These are phyloP conservation scores for Sphenodon punctatus DNA, from an alignment of 2,797 vertebrate species.

Conservation along the genomic window DNA sequence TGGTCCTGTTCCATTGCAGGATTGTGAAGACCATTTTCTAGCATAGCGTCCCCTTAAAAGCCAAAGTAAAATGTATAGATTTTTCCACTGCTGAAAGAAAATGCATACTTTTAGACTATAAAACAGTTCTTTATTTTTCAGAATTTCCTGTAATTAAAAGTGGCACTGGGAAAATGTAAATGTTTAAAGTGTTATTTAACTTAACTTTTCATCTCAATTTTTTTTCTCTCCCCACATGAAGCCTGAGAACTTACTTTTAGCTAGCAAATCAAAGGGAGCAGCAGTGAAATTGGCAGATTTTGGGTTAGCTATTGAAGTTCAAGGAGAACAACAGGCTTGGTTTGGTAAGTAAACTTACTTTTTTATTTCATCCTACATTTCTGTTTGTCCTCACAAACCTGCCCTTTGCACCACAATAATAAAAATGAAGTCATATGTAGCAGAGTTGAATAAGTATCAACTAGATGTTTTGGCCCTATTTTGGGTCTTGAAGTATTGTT, in stretches of 20 bases:
- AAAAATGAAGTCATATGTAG: background rate
- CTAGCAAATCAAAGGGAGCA: slow-evolving; percentile 96
- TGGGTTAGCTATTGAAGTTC: slow-evolving; percentile 95
- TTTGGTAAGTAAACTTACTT: slow-evolving; percentile 85
- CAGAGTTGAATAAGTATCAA: accelerated
- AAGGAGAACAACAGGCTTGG: slow-evolving; percentile 97
- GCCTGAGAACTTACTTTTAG: slow-evolving; percentile 97
- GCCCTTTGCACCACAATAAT: background rate
- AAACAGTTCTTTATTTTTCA: background rate
- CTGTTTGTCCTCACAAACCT: background rate
- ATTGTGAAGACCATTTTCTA: background rate
- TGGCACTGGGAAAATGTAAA: background rate
- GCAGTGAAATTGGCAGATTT: slow-evolving; percentile 98
- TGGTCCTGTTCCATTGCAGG: background rate
- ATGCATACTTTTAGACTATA: background rate
- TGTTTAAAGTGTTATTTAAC: slow-evolving; percentile 39
- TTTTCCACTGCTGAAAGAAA: background rate
- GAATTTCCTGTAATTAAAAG: background rate
- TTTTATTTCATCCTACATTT: background rate
- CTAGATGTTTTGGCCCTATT: background rate
- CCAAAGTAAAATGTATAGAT: background rate
- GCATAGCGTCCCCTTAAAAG: slow-evolving; percentile 16
- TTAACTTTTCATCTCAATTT: slow-evolving; percentile 38
- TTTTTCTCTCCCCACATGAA: slow-evolving; percentile 74
- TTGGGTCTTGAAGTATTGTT: background rate